Percentiles rank a stretch among this genome's conserved stretches.
Evolutionary conservation across 2,888 invertebrate genomes (phyloP).

Genomic region (Epirrita christyi): DNA sequence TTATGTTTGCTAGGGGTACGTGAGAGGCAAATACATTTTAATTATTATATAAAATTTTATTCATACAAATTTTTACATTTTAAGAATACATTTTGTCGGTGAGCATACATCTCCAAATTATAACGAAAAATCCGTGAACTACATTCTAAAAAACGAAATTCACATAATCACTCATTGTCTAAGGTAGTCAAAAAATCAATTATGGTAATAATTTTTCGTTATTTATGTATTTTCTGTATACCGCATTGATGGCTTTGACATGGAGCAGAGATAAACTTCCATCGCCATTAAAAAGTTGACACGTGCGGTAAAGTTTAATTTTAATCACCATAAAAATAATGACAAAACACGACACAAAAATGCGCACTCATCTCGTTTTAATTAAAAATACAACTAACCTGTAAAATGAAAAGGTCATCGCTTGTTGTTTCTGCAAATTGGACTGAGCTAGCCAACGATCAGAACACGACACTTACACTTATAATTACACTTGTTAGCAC

Average conservation of each 20-base stretch:
- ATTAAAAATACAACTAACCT: conserved; percentile 79
- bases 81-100: too few species aligned
- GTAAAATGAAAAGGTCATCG: conserved; percentile 74
- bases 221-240: not conserved
- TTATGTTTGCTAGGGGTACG: conserved; percentile 17
- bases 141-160: too few species aligned
- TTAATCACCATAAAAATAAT: conserved; percentile 39
- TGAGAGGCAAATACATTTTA: not conserved
- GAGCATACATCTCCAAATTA: too few species aligned
- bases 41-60: not conserved
- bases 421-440: conserved; percentile 64
- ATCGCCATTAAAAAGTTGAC: conserved; percentile 7
- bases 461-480: conserved; percentile 55
- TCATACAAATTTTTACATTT: too few species aligned
- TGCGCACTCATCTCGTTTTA: conserved; percentile 52
- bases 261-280: conserved; percentile 10
- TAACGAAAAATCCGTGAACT: too few species aligned
- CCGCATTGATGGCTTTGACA: conserved; percentile 8
- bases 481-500: conserved; percentile 51
- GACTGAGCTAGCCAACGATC: conserved; percentile 53
- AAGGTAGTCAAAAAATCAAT: too few species aligned
- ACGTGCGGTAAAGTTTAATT: conserved; percentile 14
- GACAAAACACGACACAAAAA: conserved; percentile 30
- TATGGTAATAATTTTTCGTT: too few species aligned
- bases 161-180: too few species aligned